phyloP scores from a whole-genome alignment of 2,888 invertebrate genomes.

The Auanema sp. region DNA sequence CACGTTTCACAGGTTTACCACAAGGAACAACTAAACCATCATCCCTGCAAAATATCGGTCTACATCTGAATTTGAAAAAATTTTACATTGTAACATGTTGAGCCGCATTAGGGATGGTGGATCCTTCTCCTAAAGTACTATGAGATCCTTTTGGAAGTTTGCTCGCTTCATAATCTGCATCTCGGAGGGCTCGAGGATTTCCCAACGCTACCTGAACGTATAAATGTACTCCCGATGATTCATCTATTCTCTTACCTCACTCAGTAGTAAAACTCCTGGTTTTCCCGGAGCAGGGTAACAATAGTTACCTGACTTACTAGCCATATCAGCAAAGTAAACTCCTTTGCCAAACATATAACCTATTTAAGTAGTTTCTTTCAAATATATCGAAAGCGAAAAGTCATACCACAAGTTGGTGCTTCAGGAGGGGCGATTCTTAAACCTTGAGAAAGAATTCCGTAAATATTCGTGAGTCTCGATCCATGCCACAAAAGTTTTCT shows the following conservation, averaged over 20 bases:
- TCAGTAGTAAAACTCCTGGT: slow-evolving; percentile 66
- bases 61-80: neutral
- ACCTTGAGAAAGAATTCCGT: slow-evolving; percentile 68
- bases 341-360: slow-evolving; percentile 70
- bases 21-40: slow-evolving; percentile 65
- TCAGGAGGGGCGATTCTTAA: slow-evolving; percentile 69
- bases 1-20: slow-evolving; percentile 62
- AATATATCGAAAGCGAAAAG: neutral
- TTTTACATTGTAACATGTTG: slow-evolving; percentile 36
- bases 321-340: slow-evolving; percentile 70
- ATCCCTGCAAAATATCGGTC: slow-evolving; percentile 14
- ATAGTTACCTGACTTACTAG: slow-evolving; percentile 69
- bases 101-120: slow-evolving; percentile 63
- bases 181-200: slow-evolving; percentile 63
- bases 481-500: slow-evolving; percentile 69
- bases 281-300: slow-evolving; percentile 66
- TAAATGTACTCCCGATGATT: slow-evolving; percentile 12
- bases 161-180: slow-evolving; percentile 65
- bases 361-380: no score
- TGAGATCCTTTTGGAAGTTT: slow-evolving; percentile 59
- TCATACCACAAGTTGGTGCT: slow-evolving; percentile 64
- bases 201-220: slow-evolving; percentile 62
- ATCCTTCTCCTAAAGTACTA: slow-evolving; percentile 66
- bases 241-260: slow-evolving; percentile 64
- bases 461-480: slow-evolving; percentile 68